Evolutionary conservation across 2,113 vertebrate genomes (phyloP), one percentile per base, ranked within the genome.

Genomic region (Podarcis cretensis): DNA sequence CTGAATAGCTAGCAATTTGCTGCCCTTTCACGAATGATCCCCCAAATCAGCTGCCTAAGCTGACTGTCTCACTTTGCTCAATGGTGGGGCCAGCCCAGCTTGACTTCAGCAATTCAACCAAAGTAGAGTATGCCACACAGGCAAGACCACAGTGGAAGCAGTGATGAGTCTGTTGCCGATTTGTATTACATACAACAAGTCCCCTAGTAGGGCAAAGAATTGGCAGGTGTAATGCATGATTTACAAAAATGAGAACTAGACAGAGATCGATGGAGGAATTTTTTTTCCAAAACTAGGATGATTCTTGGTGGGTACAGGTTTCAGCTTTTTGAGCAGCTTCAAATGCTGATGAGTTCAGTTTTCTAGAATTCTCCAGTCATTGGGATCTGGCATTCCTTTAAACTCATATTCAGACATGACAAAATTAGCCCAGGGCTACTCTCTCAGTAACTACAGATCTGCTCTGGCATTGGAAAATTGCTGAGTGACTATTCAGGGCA

Each of bases 351-450:
- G 18, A 57, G 23, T 84, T 84, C 63, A 10, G 3, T 66, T 54
- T 68, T 25, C 37, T 48, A 20, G 79, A 86, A 68, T 68, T 43
- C 37, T 54, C 9, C 20, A 57, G 30, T 54, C 83, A 57, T 35
- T 75, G 48, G 71, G 43, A 13, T 32, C 81, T 65, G 59, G 10
- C 73, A 77, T 35, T 69, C 32, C 59, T 89, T 78, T 68, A 66
- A 75, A 21, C 59, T 54, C 81, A 83, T 32, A 76, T 83, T 83
- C 73, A 66, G 30, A 40, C 30, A 77, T 88, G 73, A 88, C 73
- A 83, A 83, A 77, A 83, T 43, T 66, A 76, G 80, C 81, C 73
- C 27, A 66, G 76, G 73, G 59, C 16, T 40, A 59, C 14, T 8
- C 21, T 27, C 2, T 83, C 71, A 88, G 27, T 75, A 74, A 43